Conservation (phyloP, 2,888 invertebrate species). For the Calameuta filiformis region DNA sequence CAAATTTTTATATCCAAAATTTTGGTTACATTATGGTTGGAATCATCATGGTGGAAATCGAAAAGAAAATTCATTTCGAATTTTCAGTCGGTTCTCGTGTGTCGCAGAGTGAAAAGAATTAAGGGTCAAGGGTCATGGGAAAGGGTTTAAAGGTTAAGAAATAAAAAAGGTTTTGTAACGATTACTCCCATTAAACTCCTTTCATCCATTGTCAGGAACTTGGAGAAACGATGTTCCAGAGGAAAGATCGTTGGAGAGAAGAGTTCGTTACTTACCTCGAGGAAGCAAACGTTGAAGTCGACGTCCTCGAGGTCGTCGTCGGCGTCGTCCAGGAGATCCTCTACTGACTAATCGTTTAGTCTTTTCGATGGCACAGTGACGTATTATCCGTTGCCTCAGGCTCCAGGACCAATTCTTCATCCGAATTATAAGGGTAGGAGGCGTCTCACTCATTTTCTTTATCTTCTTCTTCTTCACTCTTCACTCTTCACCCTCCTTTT, state of each 20-base stretch:
- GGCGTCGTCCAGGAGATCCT: not conserved
- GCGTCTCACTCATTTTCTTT: not conserved
- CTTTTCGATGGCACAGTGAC: not conserved
- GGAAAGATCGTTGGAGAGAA: not conserved
- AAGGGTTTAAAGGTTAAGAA: not conserved
- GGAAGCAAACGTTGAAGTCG: not conserved
- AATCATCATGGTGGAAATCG: not conserved
- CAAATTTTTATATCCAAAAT: not conserved
- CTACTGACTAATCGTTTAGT: not conserved
- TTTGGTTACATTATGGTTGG: not conserved
- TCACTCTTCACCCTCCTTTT: not conserved
- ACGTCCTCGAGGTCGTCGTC: not conserved
- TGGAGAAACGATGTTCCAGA: not conserved
- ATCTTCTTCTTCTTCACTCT: not conserved
- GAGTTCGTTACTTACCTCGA: not conserved
- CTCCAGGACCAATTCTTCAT: not conserved
- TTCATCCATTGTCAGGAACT: slow-evolving; percentile 1
- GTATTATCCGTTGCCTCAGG: not conserved
- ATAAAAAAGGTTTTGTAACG: not conserved
- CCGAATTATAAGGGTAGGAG: not conserved
- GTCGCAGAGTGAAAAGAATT: not conserved
- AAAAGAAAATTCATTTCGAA: not conserved
- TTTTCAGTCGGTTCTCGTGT: not conserved
- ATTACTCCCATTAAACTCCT: not conserved
- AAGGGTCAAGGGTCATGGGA: not conserved